Evolutionary conservation across 1,140 invertebrate species (phyloP), one percentile per base, ranked within the genome.

Genomic region (Sitodiplosis mosellana): DNA sequence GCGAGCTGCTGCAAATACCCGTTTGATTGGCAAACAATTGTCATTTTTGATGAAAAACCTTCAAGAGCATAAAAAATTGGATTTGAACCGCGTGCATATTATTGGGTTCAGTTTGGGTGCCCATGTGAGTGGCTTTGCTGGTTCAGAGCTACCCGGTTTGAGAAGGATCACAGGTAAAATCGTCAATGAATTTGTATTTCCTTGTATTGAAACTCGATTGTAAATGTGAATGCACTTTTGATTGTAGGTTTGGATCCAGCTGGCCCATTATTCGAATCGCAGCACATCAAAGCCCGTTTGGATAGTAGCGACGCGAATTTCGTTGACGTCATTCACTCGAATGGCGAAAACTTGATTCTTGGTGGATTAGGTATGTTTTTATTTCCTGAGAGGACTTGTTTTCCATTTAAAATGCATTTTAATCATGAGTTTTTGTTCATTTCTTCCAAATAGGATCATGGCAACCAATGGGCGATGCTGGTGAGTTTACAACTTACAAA

Each of bases 291-390:
- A 45, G 86, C 81, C 0, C 71, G 88, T 1, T 64, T 93, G 40
- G 88, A 92, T 59, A 75, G 80, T 42, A 74, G 70, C 0, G 90
- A 94, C 64, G 91, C 91, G 0, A 72, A 78, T 37, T 94, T 93
- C 61, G 91, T 96, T 0, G 92, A 95, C 60, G 87, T 92, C 0
- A 93, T 95, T 41, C 91, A 96, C 59, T 89, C 86, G 12, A 92
- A 95, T 61, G 90, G 87, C 0, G 86, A 90, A 57, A 87, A 86
- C 51, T 65, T 92, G 1, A 80, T 91, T 27, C 67, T 88, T 37
- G 87, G 87, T 1, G 84, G 84, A 0, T 59, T 90, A 11, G 41
- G 41, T 43, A 18, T 18, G 18, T 27, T n/a, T n/a, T n/a, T n/a
- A 27, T 27, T 10, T 10, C 27, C 10, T 27, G 27, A n/a, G n/a